Evolutionary conservation across 2,888 invertebrate genomes (phyloP).

Genomic region (Amaurobius ferox): DNA sequence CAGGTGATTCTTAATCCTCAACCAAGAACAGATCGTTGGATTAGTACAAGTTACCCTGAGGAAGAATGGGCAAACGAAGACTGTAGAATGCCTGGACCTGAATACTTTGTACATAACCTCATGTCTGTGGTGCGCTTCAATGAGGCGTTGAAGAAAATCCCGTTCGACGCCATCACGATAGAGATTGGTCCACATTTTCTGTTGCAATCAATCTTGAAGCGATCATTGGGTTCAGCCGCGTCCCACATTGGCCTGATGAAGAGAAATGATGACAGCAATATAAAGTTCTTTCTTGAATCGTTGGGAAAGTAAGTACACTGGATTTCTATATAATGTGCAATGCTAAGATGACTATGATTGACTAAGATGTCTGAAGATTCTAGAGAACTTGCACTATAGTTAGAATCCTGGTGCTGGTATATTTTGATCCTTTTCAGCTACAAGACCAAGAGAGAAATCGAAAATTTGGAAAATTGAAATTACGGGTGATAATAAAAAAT

Average conservation of each 20-base stretch:
- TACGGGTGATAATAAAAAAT: too few relatives aligned
- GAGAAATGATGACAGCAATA: constrained; percentile 84
- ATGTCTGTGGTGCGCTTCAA: constrained; percentile 94
- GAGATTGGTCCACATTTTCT: constrained; percentile 97
- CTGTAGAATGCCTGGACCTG: constrained; percentile 89
- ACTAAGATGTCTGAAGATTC: too few relatives aligned
- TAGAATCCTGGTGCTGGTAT: too few relatives aligned
- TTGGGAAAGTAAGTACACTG: constrained; percentile 51
- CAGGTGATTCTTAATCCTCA: constrained; percentile 84
- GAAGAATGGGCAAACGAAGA: constrained; percentile 86
- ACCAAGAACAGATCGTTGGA: constrained; percentile 88
- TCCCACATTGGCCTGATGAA: constrained; percentile 91
- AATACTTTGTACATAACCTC: constrained; percentile 96
- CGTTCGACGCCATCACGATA: constrained; percentile 90
- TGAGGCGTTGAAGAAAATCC: constrained; percentile 89
- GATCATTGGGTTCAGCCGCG: constrained; percentile 85
- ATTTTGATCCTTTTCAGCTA: too few relatives aligned
- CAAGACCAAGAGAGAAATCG: too few relatives aligned
- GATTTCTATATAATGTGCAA: not conserved
- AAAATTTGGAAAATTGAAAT: too few relatives aligned
- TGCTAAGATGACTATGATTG: too few relatives aligned
- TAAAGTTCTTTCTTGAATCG: constrained; percentile 78
- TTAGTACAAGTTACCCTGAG: constrained; percentile 94
- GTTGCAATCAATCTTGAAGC: constrained; percentile 92
- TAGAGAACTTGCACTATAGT: too few relatives aligned